Conservation (phyloP, 2,888 invertebrate species). For the Epinotia nisella region DNA sequence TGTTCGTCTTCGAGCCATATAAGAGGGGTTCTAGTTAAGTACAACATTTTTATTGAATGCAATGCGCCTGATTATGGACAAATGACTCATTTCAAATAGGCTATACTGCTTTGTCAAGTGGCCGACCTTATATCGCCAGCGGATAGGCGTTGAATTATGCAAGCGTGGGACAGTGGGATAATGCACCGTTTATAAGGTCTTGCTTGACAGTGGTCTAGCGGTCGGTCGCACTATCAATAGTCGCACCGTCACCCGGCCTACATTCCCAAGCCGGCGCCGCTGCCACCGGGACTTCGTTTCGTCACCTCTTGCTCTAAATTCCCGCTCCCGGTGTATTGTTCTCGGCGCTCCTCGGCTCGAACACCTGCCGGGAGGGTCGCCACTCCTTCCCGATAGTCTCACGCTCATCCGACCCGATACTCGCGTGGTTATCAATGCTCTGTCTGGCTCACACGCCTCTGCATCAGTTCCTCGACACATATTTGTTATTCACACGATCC, state of each 20-base stretch:
- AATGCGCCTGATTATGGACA: conserved; percentile 24
- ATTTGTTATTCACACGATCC: conserved; percentile 75
- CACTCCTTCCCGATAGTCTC: conserved; percentile 41
- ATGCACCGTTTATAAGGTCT: conserved; percentile 23
- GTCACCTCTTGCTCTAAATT: conserved; percentile 74
- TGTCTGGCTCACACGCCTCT: conserved; percentile 34
- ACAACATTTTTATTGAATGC: conserved; percentile 40
- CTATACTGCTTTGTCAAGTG: conserved; percentile 32
- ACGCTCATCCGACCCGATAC: conserved; percentile 32
- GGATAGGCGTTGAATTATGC: conserved; percentile 29
- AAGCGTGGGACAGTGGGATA: conserved; percentile 26
- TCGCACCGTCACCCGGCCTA: conserved; percentile 73
- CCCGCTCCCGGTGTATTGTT: conserved; percentile 70
- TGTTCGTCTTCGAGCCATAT: conserved; percentile 35
- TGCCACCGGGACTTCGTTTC: conserved; percentile 67
- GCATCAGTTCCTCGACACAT: conserved; percentile 48
- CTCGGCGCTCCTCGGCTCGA: conserved; percentile 52
- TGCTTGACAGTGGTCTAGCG: conserved; percentile 40
- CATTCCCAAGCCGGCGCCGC: conserved; percentile 67
- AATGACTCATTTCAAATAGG: conserved; percentile 32
- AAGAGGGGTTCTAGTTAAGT: conserved; percentile 37
- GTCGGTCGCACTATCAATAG: conserved; percentile 70
- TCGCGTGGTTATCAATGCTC: conserved; percentile 33
- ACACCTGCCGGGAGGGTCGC: conserved; percentile 49
- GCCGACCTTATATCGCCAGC: conserved; percentile 31